Conservation (phyloP, 2,113 vertebrate genomes). For the Anarrhichthys ocellatus region DNA sequence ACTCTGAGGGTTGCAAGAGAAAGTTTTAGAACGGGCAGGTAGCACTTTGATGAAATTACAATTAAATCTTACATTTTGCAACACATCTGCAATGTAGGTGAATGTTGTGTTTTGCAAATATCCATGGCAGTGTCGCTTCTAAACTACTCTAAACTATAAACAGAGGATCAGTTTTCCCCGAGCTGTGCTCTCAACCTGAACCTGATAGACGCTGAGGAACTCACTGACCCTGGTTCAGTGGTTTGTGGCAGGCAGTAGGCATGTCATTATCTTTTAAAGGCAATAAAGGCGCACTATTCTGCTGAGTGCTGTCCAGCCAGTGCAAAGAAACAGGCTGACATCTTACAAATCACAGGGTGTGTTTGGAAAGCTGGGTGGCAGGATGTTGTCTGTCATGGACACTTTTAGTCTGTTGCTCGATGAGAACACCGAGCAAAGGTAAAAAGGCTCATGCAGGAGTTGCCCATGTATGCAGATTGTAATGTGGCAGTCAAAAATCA, state of each 20-base stretch:
- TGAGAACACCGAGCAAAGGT: conserved; percentile 22
- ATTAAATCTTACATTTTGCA: neutral
- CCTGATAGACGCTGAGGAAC: conserved; percentile 33
- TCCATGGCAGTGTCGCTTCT: neutral
- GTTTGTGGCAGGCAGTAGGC: conserved; percentile 50
- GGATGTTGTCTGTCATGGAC: conserved; percentile 57
- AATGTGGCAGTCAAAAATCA: neutral
- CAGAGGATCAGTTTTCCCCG: conserved; percentile 23
- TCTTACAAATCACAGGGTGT: conserved; percentile 61
- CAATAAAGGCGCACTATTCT: conserved; percentile 68
- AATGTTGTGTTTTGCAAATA: neutral
- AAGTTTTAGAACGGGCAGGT: neutral
- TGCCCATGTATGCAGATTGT: neutral
- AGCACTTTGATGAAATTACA: conserved; percentile 14
- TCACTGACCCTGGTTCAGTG: conserved; percentile 58
- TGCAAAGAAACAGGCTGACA: conserved; percentile 51
- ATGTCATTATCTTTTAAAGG: conserved; percentile 78
- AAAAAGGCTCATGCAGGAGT: conserved; percentile 9
- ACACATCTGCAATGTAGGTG: neutral
- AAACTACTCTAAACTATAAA: conserved; percentile 29
- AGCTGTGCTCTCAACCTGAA: conserved; percentile 42
- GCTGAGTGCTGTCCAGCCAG: conserved; percentile 55
- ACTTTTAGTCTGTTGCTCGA: conserved; percentile 50
- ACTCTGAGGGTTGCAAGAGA: neutral
- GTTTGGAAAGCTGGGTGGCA: conserved; percentile 61